Base-by-base conservation (phyloP, 2,797 vertebrate species). In the Pagetopsis macropterus region DNA sequence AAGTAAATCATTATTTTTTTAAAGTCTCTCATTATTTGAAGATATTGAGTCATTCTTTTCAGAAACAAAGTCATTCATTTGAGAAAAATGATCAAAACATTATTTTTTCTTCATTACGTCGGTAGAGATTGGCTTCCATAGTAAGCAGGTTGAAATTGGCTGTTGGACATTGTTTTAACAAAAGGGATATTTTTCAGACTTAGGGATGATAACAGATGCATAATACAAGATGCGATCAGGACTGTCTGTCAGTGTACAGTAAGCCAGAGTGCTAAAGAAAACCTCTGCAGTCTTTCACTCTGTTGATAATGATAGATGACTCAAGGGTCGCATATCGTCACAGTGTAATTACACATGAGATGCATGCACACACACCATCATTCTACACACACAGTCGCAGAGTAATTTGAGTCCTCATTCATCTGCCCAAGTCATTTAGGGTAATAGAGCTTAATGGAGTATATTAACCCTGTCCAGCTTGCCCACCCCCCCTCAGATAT, bases 391-490 rank as follows among this genome's bases (percentile, higher is more conserved):
- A 76, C 66, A 71, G 55, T 71, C 70, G 70, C 70, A 72, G 63
- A 69, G 88, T 89, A 87, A 91, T 89, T 70, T 76, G 91, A 92
- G 82, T 87, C 87, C 87, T 87, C 85, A 88, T 91, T 93, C 88
- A 91, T 90, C 89, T 90, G 83, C 88, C 86, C 87, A 44, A 92
- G 88, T 91, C 89, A 21, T 92, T 94, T 93, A 91, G 91, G 89
- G 90, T 94, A 95, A 94, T 94, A 93, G 93, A 93, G 89, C 91
- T 91, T 94, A 95, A 94, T 94, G 92, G 92, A 90, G 91, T 90
- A 91, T 92, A 95, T 93, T 92, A 94, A 94, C 93, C 91, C 91
- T 72, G 75, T 90, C 89, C 93, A 93, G 89, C 91, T 92, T 93
- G 91, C 31, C 6, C 33, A 52, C 66, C 54, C 52, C 44, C 61